Evolutionary conservation across 2,113 vertebrate species (phyloP).

Genomic region (Tragelaphus imberbis): DNA sequence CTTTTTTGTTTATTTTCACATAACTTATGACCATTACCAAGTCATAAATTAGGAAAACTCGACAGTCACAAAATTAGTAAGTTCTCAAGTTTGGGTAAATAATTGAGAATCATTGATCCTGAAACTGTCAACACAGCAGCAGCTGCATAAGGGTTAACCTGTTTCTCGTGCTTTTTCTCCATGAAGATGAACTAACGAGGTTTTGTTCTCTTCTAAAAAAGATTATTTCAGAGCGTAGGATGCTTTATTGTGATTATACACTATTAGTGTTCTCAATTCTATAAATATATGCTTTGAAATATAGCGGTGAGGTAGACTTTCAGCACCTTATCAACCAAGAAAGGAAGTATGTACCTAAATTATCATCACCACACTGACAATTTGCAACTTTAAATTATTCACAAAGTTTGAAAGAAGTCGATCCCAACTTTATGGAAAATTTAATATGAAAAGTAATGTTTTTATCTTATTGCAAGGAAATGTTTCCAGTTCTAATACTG

Average conservation of each 20-base stretch:
- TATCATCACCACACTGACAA: not conserved
- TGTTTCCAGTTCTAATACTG: conserved; percentile 8
- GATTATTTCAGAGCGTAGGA: conserved; percentile 41
- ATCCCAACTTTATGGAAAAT: conserved; percentile 29
- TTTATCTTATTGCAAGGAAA: conserved; percentile 29
- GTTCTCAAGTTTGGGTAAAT: not conserved
- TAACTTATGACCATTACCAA: not conserved
- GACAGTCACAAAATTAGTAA: not conserved
- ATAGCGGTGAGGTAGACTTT: not conserved
- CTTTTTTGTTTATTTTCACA: not conserved
- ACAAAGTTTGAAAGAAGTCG: conserved; percentile 12
- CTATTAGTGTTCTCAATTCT: conserved; percentile 47
- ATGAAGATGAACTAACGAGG: conserved; percentile 11
- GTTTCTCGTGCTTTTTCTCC: not conserved
- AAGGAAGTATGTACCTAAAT: conserved; percentile 11
- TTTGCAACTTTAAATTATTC: conserved; percentile 35
- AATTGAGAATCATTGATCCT: not conserved
- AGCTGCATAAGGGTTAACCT: not conserved
- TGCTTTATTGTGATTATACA: conserved; percentile 51
- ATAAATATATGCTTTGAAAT: conserved; percentile 57
- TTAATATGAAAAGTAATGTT: conserved; percentile 29
- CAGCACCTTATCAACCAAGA: conserved; percentile 24
- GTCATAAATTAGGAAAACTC: not conserved
- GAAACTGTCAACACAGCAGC: not conserved
- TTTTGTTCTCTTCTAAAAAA: conserved; percentile 57